These are phyloP conservation scores for Adrianichthys oophorus DNA, from an alignment of 2,797 vertebrate species.

Conservation along the genomic window DNA sequence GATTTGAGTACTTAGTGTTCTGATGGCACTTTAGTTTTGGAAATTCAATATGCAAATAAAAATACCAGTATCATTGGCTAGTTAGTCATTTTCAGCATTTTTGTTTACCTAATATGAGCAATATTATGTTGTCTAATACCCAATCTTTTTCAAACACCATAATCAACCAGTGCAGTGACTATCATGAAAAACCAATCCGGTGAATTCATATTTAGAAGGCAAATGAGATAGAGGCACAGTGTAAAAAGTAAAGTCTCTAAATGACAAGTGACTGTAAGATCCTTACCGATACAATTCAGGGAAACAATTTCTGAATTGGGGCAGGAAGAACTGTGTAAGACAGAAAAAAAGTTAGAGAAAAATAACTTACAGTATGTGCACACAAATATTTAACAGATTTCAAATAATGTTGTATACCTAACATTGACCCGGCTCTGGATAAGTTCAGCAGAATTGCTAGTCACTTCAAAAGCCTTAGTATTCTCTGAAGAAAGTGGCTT, in stretches of 20 bases:
- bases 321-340: constrained; percentile 77
- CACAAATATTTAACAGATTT: not conserved
- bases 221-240: not conserved
- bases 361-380: constrained; percentile 10
- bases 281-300: constrained; percentile 88
- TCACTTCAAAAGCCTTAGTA: constrained; percentile 44
- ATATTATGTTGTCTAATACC: too few species aligned
- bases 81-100: too few species aligned
- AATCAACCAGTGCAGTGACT: too few species aligned
- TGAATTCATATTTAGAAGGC: not conserved
- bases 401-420: constrained; percentile 52
- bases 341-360: constrained; percentile 25
- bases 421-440: constrained; percentile 62
- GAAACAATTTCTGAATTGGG: constrained; percentile 73
- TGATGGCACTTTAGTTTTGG: not conserved
- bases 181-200: not conserved
- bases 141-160: too few species aligned
- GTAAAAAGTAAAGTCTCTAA: constrained; percentile 9
- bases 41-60: too few species aligned
- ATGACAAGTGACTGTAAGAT: constrained; percentile 28
- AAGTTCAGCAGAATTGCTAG: not conserved
- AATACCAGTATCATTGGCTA: too few species aligned
- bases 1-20: not conserved
- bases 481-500: constrained; percentile 12
- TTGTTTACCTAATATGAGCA: too few species aligned